Conservation (phyloP, 2,797 vertebrate genomes). For the Varecia variegata region DNA sequence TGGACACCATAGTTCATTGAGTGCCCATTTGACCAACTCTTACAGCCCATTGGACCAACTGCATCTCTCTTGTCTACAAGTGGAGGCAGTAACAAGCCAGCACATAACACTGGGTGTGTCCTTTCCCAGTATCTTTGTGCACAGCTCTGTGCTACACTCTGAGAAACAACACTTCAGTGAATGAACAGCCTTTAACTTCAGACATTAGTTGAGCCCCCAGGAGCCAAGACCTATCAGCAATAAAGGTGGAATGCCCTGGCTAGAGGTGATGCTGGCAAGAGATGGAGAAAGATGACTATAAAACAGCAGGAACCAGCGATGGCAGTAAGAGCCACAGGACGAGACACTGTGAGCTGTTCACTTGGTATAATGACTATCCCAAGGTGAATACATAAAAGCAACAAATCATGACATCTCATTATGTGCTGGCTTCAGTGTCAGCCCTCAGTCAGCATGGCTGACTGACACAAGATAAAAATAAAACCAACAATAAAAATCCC, state of each 20-base stretch:
- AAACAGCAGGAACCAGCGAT: background rate
- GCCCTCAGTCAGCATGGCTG: constrained; percentile 49
- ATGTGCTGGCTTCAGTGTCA: constrained; percentile 37
- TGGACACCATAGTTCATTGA: background rate
- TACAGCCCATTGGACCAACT: background rate
- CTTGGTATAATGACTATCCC: constrained; percentile 43
- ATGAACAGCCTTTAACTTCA: background rate
- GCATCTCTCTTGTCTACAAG: background rate
- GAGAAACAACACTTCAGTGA: background rate
- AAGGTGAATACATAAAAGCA: constrained; percentile 61
- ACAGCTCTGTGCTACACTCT: background rate
- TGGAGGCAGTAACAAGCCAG: background rate
- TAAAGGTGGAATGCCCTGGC: constrained; percentile 22
- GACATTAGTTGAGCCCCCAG: background rate
- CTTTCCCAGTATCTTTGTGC: background rate
- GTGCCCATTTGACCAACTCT: background rate
- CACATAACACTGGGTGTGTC: background rate
- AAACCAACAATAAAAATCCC: constrained; percentile 55
- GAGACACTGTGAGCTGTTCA: constrained; percentile 10
- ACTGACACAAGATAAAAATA: constrained; percentile 63
- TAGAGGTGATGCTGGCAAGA: background rate
- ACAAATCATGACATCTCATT: constrained; percentile 46
- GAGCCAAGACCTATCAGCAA: background rate
- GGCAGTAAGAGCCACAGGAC: background rate
- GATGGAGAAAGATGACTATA: constrained; percentile 2